phyloP scores from a whole-genome alignment of 2,888 invertebrate genomes.

The Patella pellucida region DNA sequence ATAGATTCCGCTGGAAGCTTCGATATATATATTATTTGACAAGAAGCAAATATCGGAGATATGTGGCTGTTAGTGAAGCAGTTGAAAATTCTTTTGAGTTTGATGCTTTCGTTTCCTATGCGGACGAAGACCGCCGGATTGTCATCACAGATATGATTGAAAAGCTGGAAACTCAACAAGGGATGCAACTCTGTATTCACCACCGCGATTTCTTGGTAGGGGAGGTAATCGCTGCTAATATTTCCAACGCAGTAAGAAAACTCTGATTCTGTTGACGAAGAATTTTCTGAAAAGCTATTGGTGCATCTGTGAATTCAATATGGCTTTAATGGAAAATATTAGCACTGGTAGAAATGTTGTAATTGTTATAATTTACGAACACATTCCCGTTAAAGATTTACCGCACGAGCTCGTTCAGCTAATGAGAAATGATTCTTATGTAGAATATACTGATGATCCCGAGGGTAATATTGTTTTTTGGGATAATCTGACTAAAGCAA shows the following conservation, averaged over 20 bases:
- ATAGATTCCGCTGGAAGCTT: too few relatives aligned
- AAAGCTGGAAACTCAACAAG: too few relatives aligned
- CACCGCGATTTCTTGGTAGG: constrained; percentile 44
- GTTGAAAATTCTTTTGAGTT: too few relatives aligned
- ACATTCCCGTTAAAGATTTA: constrained; percentile 31
- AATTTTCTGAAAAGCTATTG: constrained; percentile 36
- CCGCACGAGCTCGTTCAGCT: constrained; percentile 30
- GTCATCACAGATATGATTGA: too few relatives aligned
- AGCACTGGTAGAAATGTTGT: constrained; percentile 34
- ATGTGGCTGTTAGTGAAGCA: too few relatives aligned
- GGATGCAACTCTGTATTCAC: too few relatives aligned
- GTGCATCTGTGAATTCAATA: constrained; percentile 50
- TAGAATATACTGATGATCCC: constrained; percentile 30
- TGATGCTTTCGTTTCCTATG: too few relatives aligned
- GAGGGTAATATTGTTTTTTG: constrained; percentile 27
- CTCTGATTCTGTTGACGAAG: constrained; percentile 40
- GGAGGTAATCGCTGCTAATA: constrained; percentile 41
- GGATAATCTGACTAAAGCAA: constrained; percentile 23
- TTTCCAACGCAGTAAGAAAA: constrained; percentile 42
- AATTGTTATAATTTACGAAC: constrained; percentile 37
- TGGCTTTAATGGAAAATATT: constrained; percentile 44
- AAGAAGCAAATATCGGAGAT: too few relatives aligned
- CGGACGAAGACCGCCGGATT: too few relatives aligned
- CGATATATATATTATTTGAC: too few relatives aligned
- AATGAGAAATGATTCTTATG: constrained; percentile 27